These are phyloP conservation scores for Glaucidium brasilianum DNA, from an alignment of 2,113 vertebrate species.

Conservation along the genomic window DNA sequence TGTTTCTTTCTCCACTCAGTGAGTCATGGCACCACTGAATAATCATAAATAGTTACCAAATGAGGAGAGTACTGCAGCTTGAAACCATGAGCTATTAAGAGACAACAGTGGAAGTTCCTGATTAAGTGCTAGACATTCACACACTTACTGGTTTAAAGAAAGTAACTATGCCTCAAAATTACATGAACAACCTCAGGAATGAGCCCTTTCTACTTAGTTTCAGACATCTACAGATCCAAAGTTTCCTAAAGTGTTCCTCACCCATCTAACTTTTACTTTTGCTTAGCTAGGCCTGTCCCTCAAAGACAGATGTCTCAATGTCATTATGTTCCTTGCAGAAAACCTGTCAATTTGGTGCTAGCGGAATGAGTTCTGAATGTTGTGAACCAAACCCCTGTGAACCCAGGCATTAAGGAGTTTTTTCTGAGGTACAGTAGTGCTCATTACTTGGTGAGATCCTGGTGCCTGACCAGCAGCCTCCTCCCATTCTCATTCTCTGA, in stretches of 20 bases:
- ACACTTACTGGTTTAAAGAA: not conserved
- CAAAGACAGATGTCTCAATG: not conserved
- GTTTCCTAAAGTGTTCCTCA: not conserved
- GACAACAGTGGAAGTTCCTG: not conserved
- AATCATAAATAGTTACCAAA: not conserved
- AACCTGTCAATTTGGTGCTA: not conserved
- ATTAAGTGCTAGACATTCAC: not conserved
- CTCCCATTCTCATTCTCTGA: conserved; percentile 68
- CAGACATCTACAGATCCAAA: not conserved
- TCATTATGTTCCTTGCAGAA: not conserved
- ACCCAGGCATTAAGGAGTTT: not conserved
- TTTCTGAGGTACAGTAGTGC: not conserved
- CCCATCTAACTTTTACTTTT: not conserved
- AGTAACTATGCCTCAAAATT: no score
- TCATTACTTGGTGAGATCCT: conserved; percentile 77
- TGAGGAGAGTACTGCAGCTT: not conserved
- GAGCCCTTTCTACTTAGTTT: not conserved
- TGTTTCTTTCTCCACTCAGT: not conserved
- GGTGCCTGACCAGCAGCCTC: conserved; percentile 69
- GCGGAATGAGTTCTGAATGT: not conserved
- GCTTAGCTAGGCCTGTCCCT: not conserved
- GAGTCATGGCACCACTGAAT: not conserved
- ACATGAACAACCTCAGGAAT: not conserved
- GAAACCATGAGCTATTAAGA: not conserved
- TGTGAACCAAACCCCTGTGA: not conserved